Evolutionary conservation across 2,888 invertebrate species (phyloP), one percentile per base, ranked within the genome.

Genomic region (Disparrhopalites patrizii): DNA sequence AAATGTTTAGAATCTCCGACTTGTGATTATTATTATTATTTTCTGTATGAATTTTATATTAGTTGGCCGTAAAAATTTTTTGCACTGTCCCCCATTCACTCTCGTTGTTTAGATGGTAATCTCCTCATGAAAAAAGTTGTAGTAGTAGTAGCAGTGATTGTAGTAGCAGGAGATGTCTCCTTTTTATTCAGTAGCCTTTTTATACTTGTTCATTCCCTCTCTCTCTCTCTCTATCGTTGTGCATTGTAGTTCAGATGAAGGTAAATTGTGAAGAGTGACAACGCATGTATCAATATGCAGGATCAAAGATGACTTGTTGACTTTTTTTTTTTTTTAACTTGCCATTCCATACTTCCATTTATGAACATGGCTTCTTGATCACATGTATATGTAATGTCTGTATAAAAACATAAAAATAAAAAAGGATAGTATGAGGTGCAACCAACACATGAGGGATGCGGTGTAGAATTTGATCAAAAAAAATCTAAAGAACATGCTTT

Each of bases 301-400:
- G 13, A 20, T 43, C n/a, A 43, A 43, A 18, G 20, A 3, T n/a
- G n/a, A n/a, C n/a, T 7, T n/a, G n/a, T 43, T 43, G 43, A 4
- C 43, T 36, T 36, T 13, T 36, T n/a, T n/a, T n/a, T n/a, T n/a
- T n/a, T n/a, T n/a, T 47, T 47, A 10, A 47, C 47, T 8, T 47
- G 20, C 47, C 47, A 20, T 47, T 47, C 47, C 47, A 47, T 47
- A 47, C 3, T 18, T 47, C 47, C 47, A 47, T 20, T 20, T 47
- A 47, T 47, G 47, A 47, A n/a, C 47, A 47, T 47, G 23, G 7
- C 18, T 47, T n/a, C n/a, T n/a, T n/a, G n/a, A n/a, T n/a, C n/a
- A n/a, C n/a, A n/a, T n/a, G n/a, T n/a, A n/a, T n/a, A n/a, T n/a
- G n/a, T n/a, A n/a, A n/a, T n/a, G n/a, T n/a, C n/a, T n/a, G n/a